Evolutionary conservation across 2,888 invertebrate genomes (phyloP), one percentile per base, ranked within the genome.

Genomic region (Polymixis lichenea): DNA sequence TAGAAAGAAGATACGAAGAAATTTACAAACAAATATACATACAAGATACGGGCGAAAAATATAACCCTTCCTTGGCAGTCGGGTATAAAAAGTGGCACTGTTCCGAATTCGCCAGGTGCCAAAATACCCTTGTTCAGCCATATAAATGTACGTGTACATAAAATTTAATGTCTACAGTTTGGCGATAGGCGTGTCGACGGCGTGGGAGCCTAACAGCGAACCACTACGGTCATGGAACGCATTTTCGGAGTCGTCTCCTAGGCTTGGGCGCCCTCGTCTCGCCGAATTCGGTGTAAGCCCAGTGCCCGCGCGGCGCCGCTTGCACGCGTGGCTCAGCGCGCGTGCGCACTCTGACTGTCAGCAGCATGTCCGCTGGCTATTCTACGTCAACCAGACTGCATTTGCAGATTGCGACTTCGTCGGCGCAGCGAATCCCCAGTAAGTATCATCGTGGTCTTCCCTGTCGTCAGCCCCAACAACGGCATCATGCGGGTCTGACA

Each of bases 241-340:
- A 0, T 2, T 0, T 0, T 5, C 1, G 19, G 66, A 65, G 6
- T 8, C 28, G 17, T 0, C 0, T 1, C 6, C 61, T 13, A 76
- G 84, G 15, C 49, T 86, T 28, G 86, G 75, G n/a, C 84, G 84
- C 22, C 64, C 79, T 13, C 79, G 84, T 19, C 79, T 84, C 19
- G 7, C 0, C 7, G 83, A 78, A 51, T 43, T 75, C 19, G 86
- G 83, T 13, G 15, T 5, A 11, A 83, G 83, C 66, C 0, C 58
- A 64, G 78, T 83, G 46, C 22, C 86, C 0, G 83, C 70, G 46
- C 78, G 83, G 1, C 60, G 78, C 66, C 83, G 78, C 46, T 32
- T 86, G 38, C 65, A 60, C 64, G 83, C 74, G 46, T 25, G 74
- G 51, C 62, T 72, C 17, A 9, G 49, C n/a, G 70, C 55, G 43